Evolutionary conservation across 2,113 vertebrate species (phyloP), one percentile per base, ranked within the genome.

Genomic region (Sciurus niger): DNA sequence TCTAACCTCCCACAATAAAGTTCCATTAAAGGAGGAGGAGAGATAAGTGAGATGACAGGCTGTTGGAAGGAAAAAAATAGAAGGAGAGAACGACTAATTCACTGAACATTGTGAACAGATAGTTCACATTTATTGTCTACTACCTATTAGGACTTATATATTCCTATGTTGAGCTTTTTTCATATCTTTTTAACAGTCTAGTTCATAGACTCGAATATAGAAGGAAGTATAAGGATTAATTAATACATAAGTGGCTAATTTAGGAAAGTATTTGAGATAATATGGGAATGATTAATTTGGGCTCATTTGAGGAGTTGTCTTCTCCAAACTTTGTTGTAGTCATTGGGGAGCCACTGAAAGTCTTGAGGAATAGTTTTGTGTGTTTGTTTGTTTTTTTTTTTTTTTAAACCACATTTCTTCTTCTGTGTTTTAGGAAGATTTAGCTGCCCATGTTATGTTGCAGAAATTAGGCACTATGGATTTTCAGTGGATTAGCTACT

Each of bases 211-310:
- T 93, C 97, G 63, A 84, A 76, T 90, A 48, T 40, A 32, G 95
- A 91, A 70, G 68, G 3, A 79, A 43, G 13, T 24, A 74, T 90
- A 65, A 89, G 87, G 32, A 28, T 91, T 63, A 90, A 53, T 1
- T 30, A 74, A 68, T 34, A 91, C 30, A 10, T 72, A 70, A 85
- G 28, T 83, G 48, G 24, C 90, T 82, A 70, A 37, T 85, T 94
- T 88, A 85, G 70, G 74, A 9, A 90, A 77, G 30, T 87, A 63
- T 90, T 90, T 96, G 77, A 82, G 40, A 68, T 90, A 53, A 85
- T 70, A 6, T 65, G 73, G 46, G 60, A 76, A 90, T 65, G 24
- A 32, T 94, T 78, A 63, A 51, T 88, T 94, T 93, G 53, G 28
- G 22, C 9, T 43, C 32, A 83, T 22, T 93, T 55, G 63, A 68